Conservation (phyloP, 1,140 invertebrate species). For the Batillaria attramentaria region DNA sequence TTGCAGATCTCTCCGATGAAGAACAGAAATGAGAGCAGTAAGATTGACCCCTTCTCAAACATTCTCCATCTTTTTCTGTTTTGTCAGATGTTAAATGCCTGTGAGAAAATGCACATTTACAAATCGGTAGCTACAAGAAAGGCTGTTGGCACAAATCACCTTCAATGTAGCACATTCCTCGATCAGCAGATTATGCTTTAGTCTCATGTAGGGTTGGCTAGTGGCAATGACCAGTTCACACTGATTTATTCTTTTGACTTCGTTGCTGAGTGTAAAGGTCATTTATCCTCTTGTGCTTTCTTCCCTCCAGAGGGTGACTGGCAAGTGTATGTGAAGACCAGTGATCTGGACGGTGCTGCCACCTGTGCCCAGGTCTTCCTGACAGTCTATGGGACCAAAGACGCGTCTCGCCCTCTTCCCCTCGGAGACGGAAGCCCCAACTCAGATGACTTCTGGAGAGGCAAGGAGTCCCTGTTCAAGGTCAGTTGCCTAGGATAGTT, state of each 20-base stretch:
- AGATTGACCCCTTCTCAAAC: background rate
- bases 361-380: slow-evolving; percentile 60
- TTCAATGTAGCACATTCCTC: no score
- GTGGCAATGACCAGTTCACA: no score
- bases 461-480: slow-evolving; percentile 50
- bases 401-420: slow-evolving; percentile 48
- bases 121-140: no score
- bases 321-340: slow-evolving; percentile 53
- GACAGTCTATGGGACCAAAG: slow-evolving; percentile 60
- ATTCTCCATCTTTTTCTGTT: background rate
- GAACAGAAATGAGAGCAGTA: slow-evolving; percentile 26
- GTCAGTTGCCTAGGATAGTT: slow-evolving; percentile 35
- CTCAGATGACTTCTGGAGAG: slow-evolving; percentile 42
- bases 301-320: slow-evolving; percentile 48
- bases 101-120: no score
- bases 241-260: no score
- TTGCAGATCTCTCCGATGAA: slow-evolving; percentile 24
- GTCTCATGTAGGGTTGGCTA: no score
- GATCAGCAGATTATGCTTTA: no score
- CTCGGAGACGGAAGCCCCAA: slow-evolving; percentile 42
- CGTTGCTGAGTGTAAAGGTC: no score
- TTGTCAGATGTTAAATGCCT: no score
- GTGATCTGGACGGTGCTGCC: slow-evolving; percentile 52
- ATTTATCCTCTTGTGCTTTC: slow-evolving; percentile 20
- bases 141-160: no score